Evolutionary conservation across 2,888 invertebrate species (phyloP).

Genomic region (Nomada ruficornis): DNA sequence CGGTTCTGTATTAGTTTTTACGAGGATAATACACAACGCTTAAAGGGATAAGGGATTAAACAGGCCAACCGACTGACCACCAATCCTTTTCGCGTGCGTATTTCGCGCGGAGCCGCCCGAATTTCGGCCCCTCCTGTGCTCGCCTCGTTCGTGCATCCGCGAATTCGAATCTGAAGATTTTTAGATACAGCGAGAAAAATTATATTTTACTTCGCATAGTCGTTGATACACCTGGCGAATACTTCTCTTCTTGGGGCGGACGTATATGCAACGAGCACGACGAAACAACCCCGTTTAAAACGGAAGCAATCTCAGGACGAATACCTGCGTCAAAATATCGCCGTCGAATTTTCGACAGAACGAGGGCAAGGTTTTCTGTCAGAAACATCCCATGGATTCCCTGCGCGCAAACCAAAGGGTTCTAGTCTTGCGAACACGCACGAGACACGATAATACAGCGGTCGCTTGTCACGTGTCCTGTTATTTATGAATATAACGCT

Average conservation of each 20-base stretch:
- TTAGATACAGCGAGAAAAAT: not conserved
- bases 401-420: constrained; percentile 29
- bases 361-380: constrained; percentile 57
- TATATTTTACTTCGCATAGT: too few relatives aligned
- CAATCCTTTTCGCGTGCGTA: constrained; percentile 57
- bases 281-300: not conserved
- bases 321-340: constrained; percentile 36
- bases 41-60: constrained; percentile 84
- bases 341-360: constrained; percentile 52
- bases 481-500: constrained; percentile 79
- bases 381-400: constrained; percentile 47
- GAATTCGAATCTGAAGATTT: not conserved
- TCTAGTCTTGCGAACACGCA: constrained; percentile 51
- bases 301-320: not conserved
- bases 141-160: constrained; percentile 2
- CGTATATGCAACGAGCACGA: not conserved
- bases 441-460: constrained; percentile 59
- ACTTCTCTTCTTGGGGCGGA: too few relatives aligned
- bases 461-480: constrained; percentile 76
- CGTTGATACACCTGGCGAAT: too few relatives aligned
- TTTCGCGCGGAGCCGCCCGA: constrained; percentile 26
- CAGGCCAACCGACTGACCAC: constrained; percentile 70
- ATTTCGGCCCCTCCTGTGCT: constrained; percentile 6
- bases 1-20: constrained; percentile 83
- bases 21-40: constrained; percentile 84